A percentile compares a stretch with the other conserved stretches of the same genome.
These are phyloP conservation scores for Drosophila kepulauana DNA, from an alignment of 1,140 invertebrate species.

Conservation along the genomic window DNA sequence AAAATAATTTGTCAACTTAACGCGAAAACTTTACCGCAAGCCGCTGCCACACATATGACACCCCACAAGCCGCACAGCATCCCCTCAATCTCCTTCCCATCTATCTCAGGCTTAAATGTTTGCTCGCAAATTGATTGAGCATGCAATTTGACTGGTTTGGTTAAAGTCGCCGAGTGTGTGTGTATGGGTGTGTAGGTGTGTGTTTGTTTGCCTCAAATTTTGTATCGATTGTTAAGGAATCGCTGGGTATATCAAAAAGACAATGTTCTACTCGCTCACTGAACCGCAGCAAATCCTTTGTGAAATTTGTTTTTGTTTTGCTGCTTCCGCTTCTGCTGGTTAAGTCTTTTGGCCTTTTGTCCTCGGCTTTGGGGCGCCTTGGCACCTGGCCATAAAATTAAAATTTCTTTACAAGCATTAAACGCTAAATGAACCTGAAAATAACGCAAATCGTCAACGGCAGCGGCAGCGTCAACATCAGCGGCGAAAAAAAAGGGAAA, in stretches of 20 bases:
- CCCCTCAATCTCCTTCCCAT: neutral
- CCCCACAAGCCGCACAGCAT: neutral
- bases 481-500: neutral
- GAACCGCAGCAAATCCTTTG: conserved; percentile 75
- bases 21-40: conserved; percentile 68
- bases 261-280: conserved; percentile 31
- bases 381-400: conserved; percentile 80
- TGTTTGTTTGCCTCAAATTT: neutral
- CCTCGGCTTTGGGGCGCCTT: conserved; percentile 39
- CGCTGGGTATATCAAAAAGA: conserved; percentile 2
- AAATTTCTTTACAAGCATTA: conserved; percentile 84
- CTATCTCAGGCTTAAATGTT: conserved; percentile 13
- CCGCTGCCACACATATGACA: conserved; percentile 26
- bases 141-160: conserved; percentile 35
- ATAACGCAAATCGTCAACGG: conserved; percentile 78
- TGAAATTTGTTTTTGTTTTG: conserved; percentile 74
- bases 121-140: conserved; percentile 48
- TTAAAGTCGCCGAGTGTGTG: neutral
- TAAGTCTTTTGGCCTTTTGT: conserved; percentile 40
- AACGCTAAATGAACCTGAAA: conserved; percentile 84
- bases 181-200: neutral
- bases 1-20: conserved; percentile 82
- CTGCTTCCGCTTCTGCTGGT: conserved; percentile 51
- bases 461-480: neutral
- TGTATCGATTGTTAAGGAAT: conserved; percentile 4